Conservation (phyloP, 2,113 vertebrate genomes). For the Eidolon helvum region DNA sequence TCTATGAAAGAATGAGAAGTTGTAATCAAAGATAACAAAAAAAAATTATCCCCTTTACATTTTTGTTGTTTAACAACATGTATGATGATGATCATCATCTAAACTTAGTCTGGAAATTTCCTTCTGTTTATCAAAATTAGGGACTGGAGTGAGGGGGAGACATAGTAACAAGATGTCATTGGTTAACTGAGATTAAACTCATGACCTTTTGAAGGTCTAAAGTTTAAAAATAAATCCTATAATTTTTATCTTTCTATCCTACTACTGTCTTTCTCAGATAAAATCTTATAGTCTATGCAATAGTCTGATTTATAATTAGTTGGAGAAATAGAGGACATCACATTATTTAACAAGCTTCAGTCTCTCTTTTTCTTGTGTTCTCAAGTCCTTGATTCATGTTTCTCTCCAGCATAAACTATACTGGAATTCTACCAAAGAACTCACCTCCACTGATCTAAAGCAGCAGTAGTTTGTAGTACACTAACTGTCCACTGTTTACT, state of each 20-base stretch:
- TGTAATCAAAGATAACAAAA: neutral
- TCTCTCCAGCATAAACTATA: neutral
- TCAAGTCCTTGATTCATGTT: neutral
- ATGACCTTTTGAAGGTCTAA: neutral
- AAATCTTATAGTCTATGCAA: neutral
- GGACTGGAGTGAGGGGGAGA: accelerated
- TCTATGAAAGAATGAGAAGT: neutral
- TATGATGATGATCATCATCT: neutral
- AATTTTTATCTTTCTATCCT: neutral
- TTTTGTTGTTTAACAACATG: neutral
- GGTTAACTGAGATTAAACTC: neutral
- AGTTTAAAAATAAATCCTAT: neutral
- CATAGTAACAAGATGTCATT: neutral
- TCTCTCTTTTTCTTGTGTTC: neutral
- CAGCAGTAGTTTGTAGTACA: neutral
- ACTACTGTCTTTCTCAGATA: neutral
- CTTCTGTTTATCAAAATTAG: neutral
- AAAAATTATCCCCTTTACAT: neutral
- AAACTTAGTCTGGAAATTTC: neutral
- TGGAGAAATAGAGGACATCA: neutral
- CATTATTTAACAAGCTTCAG: neutral
- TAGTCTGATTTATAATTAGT: neutral
- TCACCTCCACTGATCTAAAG: neutral
- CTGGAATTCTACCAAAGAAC: neutral
- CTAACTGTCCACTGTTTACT: neutral